Percentiles rank a stretch among this genome's conserved stretches.
These are phyloP conservation scores for Chymomyza amoena DNA, from an alignment of 2,888 invertebrate genomes.

Conservation along the genomic window DNA sequence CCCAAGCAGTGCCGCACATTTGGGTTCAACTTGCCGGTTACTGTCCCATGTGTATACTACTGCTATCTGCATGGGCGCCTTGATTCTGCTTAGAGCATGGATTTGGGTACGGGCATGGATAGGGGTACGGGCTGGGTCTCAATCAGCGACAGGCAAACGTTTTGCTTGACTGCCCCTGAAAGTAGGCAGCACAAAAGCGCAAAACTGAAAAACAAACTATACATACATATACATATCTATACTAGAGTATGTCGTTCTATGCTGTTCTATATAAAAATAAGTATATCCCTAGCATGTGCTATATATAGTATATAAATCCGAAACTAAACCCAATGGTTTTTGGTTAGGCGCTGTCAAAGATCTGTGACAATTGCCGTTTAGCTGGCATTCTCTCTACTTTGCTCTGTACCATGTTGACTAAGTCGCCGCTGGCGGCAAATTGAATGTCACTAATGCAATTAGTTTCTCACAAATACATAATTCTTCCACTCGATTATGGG, in stretches of 20 bases:
- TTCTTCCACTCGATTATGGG: conserved; percentile 72
- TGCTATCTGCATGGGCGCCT: background rate
- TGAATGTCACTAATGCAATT: conserved; percentile 75
- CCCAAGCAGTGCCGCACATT: conserved; percentile 52
- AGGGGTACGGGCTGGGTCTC: conserved; percentile 4
- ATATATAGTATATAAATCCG: background rate
- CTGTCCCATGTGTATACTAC: background rate
- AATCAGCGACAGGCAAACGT: conserved; percentile 49
- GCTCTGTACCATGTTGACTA: conserved; percentile 13
- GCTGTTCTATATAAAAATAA: no score
- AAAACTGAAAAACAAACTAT: conserved; percentile 33
- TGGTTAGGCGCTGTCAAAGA: conserved; percentile 17
- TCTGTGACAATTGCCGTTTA: conserved; percentile 67
- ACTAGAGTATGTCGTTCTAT: no score
- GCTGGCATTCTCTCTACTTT: conserved; percentile 37
- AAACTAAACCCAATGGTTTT: background rate
- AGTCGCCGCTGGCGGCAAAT: conserved; percentile 50
- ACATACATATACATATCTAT: conserved; percentile 7
- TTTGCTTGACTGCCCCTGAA: conserved; percentile 60
- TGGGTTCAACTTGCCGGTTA: conserved; percentile 24
- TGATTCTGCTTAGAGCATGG: background rate
- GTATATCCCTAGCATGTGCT: background rate
- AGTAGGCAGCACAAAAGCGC: conserved; percentile 52
- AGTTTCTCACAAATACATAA: conserved; percentile 66
- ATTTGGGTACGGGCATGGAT: background rate